Conservation (phyloP, 1,140 invertebrate species). For the Zaprionus africanus region DNA sequence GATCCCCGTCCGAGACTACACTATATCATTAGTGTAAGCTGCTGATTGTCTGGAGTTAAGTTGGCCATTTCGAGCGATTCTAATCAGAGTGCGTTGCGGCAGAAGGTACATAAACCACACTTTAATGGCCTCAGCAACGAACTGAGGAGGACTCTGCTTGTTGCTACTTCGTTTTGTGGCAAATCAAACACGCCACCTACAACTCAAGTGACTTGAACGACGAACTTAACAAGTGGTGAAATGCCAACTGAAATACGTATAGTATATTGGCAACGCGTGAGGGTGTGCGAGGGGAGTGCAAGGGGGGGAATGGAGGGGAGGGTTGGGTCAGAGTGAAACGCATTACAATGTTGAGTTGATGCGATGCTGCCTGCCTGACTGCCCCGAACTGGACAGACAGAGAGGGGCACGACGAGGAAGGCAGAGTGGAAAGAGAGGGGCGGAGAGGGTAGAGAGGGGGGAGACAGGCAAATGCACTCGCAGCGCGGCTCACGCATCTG, state of each 20-base stretch:
- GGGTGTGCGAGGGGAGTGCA: too few relatives aligned
- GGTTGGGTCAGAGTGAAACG: slow-evolving; percentile 46
- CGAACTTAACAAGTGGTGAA: slow-evolving; percentile 46
- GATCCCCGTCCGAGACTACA: not conserved
- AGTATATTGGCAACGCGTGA: slow-evolving; percentile 14
- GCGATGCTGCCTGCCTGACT: slow-evolving; percentile 14
- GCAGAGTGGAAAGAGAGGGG: not conserved
- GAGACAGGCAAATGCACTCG: slow-evolving; percentile 62
- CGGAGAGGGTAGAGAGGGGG: not conserved
- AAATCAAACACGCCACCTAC: slow-evolving; percentile 30
- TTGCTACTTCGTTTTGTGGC: slow-evolving; percentile 1
- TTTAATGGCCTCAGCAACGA: slow-evolving; percentile 6
- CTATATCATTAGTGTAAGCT: slow-evolving; percentile 21
- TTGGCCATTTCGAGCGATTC: slow-evolving; percentile 15
- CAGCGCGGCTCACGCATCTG: slow-evolving; percentile 66
- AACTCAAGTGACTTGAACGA: slow-evolving; percentile 26
- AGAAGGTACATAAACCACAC: not conserved
- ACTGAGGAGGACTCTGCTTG: not conserved
- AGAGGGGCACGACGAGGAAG: not conserved
- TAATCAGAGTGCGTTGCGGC: slow-evolving; percentile 26
- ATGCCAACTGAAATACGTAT: slow-evolving; percentile 41
- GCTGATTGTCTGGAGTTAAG: slow-evolving; percentile 13
- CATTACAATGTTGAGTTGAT: slow-evolving; percentile 77
- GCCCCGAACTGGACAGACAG: slow-evolving; percentile 34
- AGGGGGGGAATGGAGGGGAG: not conserved